Percentiles rank a stretch among this genome's conserved stretches.
These are phyloP conservation scores for Cynodonichthys magdalenae DNA, from an alignment of 2,797 vertebrate species.

Conservation along the genomic window DNA sequence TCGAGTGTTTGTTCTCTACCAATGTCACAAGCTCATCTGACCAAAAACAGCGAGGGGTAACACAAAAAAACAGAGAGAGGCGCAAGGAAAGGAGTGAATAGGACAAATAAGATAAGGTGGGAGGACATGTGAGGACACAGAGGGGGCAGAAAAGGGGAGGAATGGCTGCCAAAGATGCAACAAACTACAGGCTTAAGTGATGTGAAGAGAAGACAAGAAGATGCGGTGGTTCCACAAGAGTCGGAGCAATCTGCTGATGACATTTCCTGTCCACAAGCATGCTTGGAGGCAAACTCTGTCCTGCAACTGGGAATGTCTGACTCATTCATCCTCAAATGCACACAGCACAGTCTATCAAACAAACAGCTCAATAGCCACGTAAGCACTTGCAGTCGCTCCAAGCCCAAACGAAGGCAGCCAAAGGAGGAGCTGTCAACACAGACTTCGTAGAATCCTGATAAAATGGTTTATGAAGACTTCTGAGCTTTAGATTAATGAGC, in stretches of 20 bases:
- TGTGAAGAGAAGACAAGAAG: slow-evolving; percentile 2
- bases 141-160: neutral
- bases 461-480: slow-evolving; percentile 44
- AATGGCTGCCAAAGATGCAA: neutral
- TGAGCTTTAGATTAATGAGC: slow-evolving; percentile 33
- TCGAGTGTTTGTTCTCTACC: slow-evolving; percentile 37
- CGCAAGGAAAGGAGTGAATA: neutral
- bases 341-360: slow-evolving; percentile 62
- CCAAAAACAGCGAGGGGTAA: slow-evolving; percentile 23
- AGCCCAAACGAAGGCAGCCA: slow-evolving; percentile 24
- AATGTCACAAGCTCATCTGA: slow-evolving; percentile 29
- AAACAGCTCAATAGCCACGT: slow-evolving; percentile 59
- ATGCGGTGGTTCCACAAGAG: slow-evolving; percentile 32
- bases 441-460: slow-evolving; percentile 34
- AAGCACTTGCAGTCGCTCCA: slow-evolving; percentile 38
- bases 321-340: slow-evolving; percentile 20
- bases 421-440: slow-evolving; percentile 23
- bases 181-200: neutral
- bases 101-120: slow-evolving; percentile 7
- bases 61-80: neutral
- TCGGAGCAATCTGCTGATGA: slow-evolving; percentile 49
- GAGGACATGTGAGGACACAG: slow-evolving; percentile 10
- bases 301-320: slow-evolving; percentile 48
- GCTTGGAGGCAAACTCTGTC: slow-evolving; percentile 31
- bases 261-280: slow-evolving; percentile 36